Percentiles rank a stretch among this genome's conserved stretches.
phyloP scores from a whole-genome alignment of 1,140 invertebrate genomes.

The Diorhabda sublineata region DNA sequence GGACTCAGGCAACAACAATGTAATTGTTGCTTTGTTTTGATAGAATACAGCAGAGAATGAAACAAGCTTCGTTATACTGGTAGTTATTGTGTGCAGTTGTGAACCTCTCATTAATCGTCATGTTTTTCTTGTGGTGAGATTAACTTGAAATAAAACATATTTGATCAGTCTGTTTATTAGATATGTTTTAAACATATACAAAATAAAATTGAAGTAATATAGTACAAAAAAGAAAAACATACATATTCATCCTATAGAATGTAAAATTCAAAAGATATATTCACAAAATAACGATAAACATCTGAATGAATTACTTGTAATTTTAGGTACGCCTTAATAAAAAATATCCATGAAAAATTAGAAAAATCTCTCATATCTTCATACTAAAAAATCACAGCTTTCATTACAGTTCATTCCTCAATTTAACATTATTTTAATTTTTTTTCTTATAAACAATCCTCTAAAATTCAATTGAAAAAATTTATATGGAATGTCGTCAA shows the following conservation, averaged over 20 bases:
- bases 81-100: no score
- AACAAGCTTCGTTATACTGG: no score
- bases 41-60: no score
- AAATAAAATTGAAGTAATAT: slow-evolving; percentile 22
- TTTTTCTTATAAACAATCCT: slow-evolving; percentile 17
- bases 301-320: slow-evolving; percentile 5
- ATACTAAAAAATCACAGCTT: slow-evolving; percentile 38
- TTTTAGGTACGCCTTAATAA: slow-evolving; percentile 10
- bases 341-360: slow-evolving; percentile 23
- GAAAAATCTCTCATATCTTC: slow-evolving; percentile 22
- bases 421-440: slow-evolving; percentile 19
- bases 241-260: slow-evolving; percentile 1
- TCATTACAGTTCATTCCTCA: slow-evolving; percentile 33
- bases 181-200: slow-evolving; percentile 35
- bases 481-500: slow-evolving; percentile 14
- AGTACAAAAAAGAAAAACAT: slow-evolving; percentile 12
- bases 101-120: no score
- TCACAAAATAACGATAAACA: slow-evolving; percentile 10
- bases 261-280: slow-evolving; percentile 14
- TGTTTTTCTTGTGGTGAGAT: no score
- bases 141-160: neutral
- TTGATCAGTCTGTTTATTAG: slow-evolving; percentile 33
- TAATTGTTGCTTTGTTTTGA: no score
- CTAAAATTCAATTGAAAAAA: slow-evolving; percentile 19
- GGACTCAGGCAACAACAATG: no score